phyloP scores from a whole-genome alignment of 2,113 vertebrate genomes.

The Platysternon megacephalum region DNA sequence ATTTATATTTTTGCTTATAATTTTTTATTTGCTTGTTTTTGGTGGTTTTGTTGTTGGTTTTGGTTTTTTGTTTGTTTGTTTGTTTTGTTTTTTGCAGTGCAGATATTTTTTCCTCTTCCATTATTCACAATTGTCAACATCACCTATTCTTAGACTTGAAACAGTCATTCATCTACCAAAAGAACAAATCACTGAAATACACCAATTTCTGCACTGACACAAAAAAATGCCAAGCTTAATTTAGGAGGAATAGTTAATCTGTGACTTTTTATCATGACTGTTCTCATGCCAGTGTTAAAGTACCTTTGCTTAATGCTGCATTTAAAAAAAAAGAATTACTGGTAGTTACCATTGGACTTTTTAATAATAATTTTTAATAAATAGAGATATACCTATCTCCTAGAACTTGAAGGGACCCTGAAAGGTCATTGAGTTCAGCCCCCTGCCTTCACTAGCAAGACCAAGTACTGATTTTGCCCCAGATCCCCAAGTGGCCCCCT shows the following conservation, averaged over 20 bases:
- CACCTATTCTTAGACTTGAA: conserved; percentile 13
- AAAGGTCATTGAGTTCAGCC: no score
- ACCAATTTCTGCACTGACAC: not conserved
- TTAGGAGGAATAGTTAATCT: conserved; percentile 42
- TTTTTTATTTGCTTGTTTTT: not conserved
- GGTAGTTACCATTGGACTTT: not conserved
- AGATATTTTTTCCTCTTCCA: conserved; percentile 11
- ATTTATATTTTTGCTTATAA: not conserved
- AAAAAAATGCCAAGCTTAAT: not conserved
- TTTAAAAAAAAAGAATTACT: not conserved
- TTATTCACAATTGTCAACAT: not conserved
- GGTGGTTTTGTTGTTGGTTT: not conserved
- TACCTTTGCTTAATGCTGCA: not conserved
- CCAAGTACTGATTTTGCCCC: no score
- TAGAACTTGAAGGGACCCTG: no score
- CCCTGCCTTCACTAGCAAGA: no score
- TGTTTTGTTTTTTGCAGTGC: not conserved
- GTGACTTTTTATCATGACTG: not conserved
- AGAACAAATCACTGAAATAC: not conserved
- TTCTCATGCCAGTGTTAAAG: not conserved
- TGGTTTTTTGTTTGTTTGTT: not conserved
- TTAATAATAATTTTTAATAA: no score
- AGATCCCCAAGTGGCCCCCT: no score
- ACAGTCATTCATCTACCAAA: conserved; percentile 36
- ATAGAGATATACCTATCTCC: no score